phyloP scores from a whole-genome alignment of 92 coral and sea anemone species.

The Porites cylindrica region DNA sequence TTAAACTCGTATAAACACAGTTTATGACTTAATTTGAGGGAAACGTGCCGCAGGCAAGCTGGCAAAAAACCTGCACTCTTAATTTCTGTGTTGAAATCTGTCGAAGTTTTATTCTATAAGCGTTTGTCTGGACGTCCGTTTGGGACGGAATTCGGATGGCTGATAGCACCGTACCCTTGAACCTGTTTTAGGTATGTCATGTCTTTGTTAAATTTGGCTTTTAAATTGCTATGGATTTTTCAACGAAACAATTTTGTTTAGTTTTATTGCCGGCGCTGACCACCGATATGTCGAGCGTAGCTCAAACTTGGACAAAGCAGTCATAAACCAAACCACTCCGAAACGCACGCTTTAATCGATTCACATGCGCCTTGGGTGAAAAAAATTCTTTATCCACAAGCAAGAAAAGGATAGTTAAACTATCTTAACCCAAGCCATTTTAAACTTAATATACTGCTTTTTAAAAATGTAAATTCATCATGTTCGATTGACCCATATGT shows the following conservation, averaged over 20 bases:
- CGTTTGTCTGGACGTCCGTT: neutral
- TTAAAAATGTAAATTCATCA: neutral
- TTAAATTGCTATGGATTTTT: neutral
- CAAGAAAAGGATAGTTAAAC: neutral
- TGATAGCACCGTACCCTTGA: neutral
- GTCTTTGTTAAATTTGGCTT: neutral
- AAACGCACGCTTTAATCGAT: neutral
- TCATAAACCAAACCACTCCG: constrained; percentile 2
- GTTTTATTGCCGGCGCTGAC: constrained; percentile 17
- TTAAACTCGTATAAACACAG: constrained; percentile 33
- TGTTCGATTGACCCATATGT: neutral
- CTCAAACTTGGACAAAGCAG: constrained; percentile 4
- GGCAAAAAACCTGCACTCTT: neutral
- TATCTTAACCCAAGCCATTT: neutral
- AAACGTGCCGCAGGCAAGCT: constrained; percentile 27
- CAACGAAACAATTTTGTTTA: neutral
- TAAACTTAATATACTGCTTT: neutral
- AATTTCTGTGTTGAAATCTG: neutral
- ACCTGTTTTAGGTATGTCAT: constrained; percentile 1
- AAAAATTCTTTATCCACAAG: neutral
- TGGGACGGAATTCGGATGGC: neutral
- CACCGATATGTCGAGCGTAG: neutral
- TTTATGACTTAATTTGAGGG: constrained; percentile 22
- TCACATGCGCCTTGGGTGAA: neutral
- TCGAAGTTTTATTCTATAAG: neutral